Conservation (phyloP, 2,797 vertebrate genomes). For the Eurystomus glaucurus region DNA sequence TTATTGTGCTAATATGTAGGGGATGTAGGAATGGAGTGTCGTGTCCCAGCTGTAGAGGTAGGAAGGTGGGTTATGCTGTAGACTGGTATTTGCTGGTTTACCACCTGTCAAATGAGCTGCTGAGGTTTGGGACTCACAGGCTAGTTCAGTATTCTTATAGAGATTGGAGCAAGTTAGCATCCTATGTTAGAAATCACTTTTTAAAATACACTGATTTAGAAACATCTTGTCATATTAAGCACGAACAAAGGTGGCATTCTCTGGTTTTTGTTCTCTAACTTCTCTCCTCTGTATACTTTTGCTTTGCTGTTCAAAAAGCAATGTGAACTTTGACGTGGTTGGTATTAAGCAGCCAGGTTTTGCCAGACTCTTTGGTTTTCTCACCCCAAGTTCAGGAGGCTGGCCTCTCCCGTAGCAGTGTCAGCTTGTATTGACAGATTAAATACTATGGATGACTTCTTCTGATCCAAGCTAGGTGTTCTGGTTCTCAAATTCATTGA, state of each 20-base stretch:
- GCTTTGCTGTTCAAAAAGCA: neutral
- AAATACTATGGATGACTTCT: neutral
- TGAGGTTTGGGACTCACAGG: neutral
- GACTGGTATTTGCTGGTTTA: neutral
- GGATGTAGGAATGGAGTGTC: neutral
- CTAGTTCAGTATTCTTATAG: fast-evolving
- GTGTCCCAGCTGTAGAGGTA: neutral
- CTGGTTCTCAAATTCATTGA: neutral
- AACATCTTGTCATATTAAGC: neutral
- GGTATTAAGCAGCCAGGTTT: neutral
- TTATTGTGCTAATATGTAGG: neutral
- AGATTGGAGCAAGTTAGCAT: neutral
- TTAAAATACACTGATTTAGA: neutral
- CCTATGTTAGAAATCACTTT: neutral
- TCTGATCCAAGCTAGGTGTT: neutral
- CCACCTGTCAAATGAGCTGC: neutral
- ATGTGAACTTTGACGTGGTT: neutral
- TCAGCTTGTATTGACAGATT: neutral
- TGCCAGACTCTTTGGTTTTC: neutral
- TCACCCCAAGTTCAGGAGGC: neutral
- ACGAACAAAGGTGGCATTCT: neutral
- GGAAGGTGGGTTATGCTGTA: neutral
- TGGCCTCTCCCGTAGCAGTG: neutral
- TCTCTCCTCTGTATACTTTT: neutral
- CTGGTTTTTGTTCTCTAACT: neutral